Evolutionary conservation across 2,888 invertebrate genomes (phyloP), one percentile per base, ranked within the genome.

Genomic region (Coremacera marginata): DNA sequence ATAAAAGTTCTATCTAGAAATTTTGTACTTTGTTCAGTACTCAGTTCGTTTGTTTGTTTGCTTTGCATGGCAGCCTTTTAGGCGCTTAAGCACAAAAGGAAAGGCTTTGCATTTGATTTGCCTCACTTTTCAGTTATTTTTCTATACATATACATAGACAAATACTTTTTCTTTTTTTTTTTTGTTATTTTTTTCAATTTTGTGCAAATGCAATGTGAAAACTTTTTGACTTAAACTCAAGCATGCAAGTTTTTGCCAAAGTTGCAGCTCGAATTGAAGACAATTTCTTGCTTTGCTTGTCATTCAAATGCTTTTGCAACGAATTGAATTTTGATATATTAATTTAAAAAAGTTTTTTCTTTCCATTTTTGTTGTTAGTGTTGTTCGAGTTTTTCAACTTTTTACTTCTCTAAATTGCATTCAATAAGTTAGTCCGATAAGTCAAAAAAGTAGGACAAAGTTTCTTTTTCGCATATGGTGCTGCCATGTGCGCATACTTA

Each of bases 251-350:
- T 63, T 63, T 5, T 16, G 34, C 34, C 34, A n/a, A 31, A 14
- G 27, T 60, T 60, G 60, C 60, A 25, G 27, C 60, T 44, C 14
- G 44, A 44, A 14, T 60, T 25, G 60, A 14, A 25, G 25, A 37
- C 22, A 9, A 25, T 65, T 60, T 25, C 37, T 44, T 65, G 65
- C 37, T 19, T 19, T 19, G 57, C 22, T 60, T 27, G 57, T 37
- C 65, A 52, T 31, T 31, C 55, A 70, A 55, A 55, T 70, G 68
- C 34, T 70, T 70, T 52, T 34, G 52, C 9, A 77, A 78, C 65
- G 74, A 78, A 78, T 76, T 78, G 78, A 78, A 77, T 78, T 78
- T 78, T 78, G 78, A 78, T 78, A 76, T 78, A 78, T 78, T 78
- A 76, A 78, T 78, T 78, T 78, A 76, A 76, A 76, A 76, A 65